These are phyloP conservation scores for Ranitomeya imitator DNA, from an alignment of 2,113 vertebrate species.

Conservation along the genomic window DNA sequence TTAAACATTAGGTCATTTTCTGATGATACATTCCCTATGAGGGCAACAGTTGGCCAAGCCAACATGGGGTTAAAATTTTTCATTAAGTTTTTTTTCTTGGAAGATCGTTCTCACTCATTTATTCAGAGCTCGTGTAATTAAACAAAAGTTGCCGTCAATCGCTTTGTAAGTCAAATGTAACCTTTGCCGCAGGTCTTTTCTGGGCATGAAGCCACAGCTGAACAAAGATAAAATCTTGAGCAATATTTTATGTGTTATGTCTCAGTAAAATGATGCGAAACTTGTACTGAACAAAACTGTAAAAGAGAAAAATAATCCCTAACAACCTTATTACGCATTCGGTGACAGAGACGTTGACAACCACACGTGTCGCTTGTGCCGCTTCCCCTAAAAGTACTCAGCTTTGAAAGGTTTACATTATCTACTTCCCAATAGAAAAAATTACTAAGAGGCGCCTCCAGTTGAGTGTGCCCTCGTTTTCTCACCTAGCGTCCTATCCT, in stretches of 20 bases:
- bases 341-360: background rate
- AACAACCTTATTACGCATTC: background rate
- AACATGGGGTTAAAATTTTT: background rate
- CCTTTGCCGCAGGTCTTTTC: constrained; percentile 5
- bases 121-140: constrained; percentile 10
- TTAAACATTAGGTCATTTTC: too few species aligned
- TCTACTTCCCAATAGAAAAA: too few species aligned
- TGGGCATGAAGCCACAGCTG: background rate
- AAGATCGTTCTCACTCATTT: background rate
- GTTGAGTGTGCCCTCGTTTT: too few species aligned
- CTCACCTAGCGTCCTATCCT: too few species aligned
- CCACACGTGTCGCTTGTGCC: background rate
- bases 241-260: constrained; percentile 14
- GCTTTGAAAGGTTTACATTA: background rate
- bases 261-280: background rate
- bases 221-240: background rate
- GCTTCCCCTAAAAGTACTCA: background rate
- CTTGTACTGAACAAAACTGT: background rate
- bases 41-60: too few species aligned
- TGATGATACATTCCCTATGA: too few species aligned
- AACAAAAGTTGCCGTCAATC: background rate
- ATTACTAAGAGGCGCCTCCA: too few species aligned
- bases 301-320: background rate
- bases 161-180: background rate
- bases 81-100: background rate